Conservation (phyloP, 2,113 vertebrate genomes). For the Lophius piscatorius region DNA sequence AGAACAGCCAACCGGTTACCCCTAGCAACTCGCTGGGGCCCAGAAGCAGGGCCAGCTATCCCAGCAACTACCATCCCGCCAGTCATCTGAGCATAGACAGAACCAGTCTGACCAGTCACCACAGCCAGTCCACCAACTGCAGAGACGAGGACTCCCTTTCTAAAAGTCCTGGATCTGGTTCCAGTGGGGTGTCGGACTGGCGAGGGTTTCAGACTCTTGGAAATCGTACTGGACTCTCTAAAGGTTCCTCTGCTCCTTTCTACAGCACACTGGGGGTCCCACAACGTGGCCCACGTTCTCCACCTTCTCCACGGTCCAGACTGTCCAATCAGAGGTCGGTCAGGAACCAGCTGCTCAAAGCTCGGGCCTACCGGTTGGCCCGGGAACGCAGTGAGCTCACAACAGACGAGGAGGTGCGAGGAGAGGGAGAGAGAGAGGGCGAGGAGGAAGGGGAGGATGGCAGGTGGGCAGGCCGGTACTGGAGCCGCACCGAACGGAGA, state of each 20-base stretch:
- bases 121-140: conserved; percentile 18
- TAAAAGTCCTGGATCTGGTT: conserved; percentile 60
- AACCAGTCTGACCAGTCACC: conserved; percentile 38
- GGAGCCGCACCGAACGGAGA: conserved; percentile 66
- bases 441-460: conserved; percentile 57
- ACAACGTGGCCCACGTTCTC: conserved; percentile 29
- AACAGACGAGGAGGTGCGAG: conserved; percentile 69
- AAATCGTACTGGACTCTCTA: conserved; percentile 26
- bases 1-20: conserved; percentile 17
- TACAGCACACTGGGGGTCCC: conserved; percentile 67
- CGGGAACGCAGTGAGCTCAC: conserved; percentile 71
- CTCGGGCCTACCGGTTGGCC: conserved; percentile 62
- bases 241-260: conserved; percentile 18
- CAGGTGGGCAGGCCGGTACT: conserved; percentile 63
- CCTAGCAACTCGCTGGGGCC: conserved; percentile 26
- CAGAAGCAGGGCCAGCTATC: conserved; percentile 63
- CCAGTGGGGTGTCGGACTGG: conserved; percentile 56
- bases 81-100: conserved; percentile 52
- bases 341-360: conserved; percentile 73
- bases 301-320: conserved; percentile 61
- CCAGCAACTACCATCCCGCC: conserved; percentile 50
- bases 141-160: conserved; percentile 58
- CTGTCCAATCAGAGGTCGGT: conserved; percentile 68
- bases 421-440: conserved; percentile 26
- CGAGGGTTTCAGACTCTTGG: conserved; percentile 61